phyloP scores from a whole-genome alignment of 2,797 vertebrate species.

The Chiloscyllium punctatum region DNA sequence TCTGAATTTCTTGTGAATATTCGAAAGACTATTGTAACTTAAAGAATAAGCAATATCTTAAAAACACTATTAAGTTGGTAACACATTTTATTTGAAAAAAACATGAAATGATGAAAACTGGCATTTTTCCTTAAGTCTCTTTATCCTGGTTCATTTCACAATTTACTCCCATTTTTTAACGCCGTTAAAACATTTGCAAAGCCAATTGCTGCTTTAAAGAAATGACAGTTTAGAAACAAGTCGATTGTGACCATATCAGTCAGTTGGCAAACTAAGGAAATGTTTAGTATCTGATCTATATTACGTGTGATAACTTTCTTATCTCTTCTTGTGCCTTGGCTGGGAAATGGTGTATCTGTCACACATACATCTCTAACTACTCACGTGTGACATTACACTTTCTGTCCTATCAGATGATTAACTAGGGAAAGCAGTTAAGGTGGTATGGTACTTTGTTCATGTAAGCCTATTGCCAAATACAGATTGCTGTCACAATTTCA shows the following conservation, averaged over 20 bases:
- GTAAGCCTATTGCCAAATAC: slow-evolving; percentile 13
- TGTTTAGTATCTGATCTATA: slow-evolving; percentile 31
- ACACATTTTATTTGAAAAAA: not conserved
- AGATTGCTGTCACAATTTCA: not conserved
- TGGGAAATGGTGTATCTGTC: slow-evolving; percentile 34
- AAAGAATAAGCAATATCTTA: not conserved
- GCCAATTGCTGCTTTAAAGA: not conserved
- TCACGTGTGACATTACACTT: slow-evolving; percentile 26
- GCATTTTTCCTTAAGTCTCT: not conserved
- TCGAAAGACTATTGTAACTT: not conserved
- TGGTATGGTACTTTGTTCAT: not conserved
- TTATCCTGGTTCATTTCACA: not conserved
- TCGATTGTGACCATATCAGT: slow-evolving; percentile 22
- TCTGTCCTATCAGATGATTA: slow-evolving; percentile 2
- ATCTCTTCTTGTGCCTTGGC: slow-evolving; percentile 22
- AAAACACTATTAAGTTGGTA: not conserved
- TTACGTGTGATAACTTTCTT: slow-evolving; percentile 4
- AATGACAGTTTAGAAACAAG: slow-evolving; percentile 25
- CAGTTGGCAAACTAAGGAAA: slow-evolving; percentile 22
- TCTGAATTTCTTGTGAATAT: not conserved
- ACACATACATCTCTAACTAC: slow-evolving; percentile 15
- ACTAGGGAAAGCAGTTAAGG: not conserved
- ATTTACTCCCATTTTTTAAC: not conserved
- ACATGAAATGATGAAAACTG: not conserved
- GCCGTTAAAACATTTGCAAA: not conserved